These are phyloP conservation scores for Globia sparganii DNA, from an alignment of 2,888 invertebrate species.

Conservation along the genomic window DNA sequence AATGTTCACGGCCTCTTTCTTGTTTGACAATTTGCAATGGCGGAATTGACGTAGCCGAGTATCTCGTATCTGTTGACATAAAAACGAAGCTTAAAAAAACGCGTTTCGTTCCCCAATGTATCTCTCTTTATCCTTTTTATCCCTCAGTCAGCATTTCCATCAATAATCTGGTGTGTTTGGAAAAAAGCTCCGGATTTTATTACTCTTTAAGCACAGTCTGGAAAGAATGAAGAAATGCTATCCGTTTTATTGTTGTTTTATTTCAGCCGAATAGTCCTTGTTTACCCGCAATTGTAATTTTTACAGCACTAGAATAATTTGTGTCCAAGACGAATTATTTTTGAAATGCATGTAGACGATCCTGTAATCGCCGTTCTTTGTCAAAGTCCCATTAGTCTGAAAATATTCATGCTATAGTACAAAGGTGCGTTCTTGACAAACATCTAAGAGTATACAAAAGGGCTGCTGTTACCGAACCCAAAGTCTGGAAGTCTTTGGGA, in stretches of 20 bases:
- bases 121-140: slow-evolving; percentile 14
- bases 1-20: not conserved
- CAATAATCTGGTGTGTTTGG: slow-evolving; percentile 3
- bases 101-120: slow-evolving; percentile 5
- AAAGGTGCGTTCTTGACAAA: not conserved
- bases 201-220: not conserved
- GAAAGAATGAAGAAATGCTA: slow-evolving; percentile 19
- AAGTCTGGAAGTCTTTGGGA: no score
- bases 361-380: not conserved
- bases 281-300: not conserved
- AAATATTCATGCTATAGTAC: not conserved
- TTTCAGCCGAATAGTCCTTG: not conserved
- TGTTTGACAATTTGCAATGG: not conserved
- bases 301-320: not conserved
- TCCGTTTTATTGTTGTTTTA: slow-evolving; percentile 11
- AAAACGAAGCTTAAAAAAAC: not conserved
- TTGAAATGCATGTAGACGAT: no score
- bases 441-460: not conserved
- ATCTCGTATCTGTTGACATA: not conserved
- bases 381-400: not conserved
- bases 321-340: not conserved
- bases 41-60: not conserved
- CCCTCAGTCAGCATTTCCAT: slow-evolving; percentile 31
- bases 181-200: slow-evolving; percentile 24
- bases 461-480: not conserved